Base-by-base conservation (phyloP, 2,888 invertebrate species). In the Achlya flavicornis region DNA sequence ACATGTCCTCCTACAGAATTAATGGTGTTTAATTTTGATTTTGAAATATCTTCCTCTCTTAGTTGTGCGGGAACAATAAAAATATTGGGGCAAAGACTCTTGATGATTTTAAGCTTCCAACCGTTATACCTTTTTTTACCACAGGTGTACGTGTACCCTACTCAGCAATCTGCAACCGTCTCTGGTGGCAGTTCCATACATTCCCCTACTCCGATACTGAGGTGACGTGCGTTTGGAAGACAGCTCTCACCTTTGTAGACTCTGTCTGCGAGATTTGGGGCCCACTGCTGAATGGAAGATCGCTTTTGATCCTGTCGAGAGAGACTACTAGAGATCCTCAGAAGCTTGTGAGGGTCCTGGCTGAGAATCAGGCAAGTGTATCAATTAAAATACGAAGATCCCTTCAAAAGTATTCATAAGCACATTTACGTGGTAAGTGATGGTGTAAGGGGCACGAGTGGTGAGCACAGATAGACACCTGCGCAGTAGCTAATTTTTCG, bases 161-260 rank as follows among this genome's bases (percentile, higher is more conserved):
- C 81, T 95, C 95, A 33, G 96, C 96, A 0, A 94, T 98, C 63
- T 92, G 97, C 78, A 98, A 98, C 85, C 96, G 98, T 0, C 94
- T 98, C 19, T 95, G 95, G 84, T 98, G 98, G 97, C 98, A 98
- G 85, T 98, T 98, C 95, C 94, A 95, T 16, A 95, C 94, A 0
- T 96, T 98, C 81, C 98, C 98, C 0, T 98, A 96, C 86, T 89
- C 94, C 0, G 78, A 90, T 0, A 93, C 94, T 0, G 97, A 97
- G 79, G 93, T 94, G 10, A 94, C 95, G 4, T 97, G 97, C 76
- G 96, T 97, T 0, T 98, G 98, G 92, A 98, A 98, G 89, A 98
- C 98, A 0, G 97, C 98, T 0, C 89, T 98, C 19, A 98, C 98
- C 0, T 98, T 98, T 83, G 98, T 98, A 4, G 98, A 98, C 85